A percentile compares a stretch with the other conserved stretches of the same genome.
phyloP scores from a whole-genome alignment of 1,140 invertebrate genomes.

The Drosophila trapezifrons region DNA sequence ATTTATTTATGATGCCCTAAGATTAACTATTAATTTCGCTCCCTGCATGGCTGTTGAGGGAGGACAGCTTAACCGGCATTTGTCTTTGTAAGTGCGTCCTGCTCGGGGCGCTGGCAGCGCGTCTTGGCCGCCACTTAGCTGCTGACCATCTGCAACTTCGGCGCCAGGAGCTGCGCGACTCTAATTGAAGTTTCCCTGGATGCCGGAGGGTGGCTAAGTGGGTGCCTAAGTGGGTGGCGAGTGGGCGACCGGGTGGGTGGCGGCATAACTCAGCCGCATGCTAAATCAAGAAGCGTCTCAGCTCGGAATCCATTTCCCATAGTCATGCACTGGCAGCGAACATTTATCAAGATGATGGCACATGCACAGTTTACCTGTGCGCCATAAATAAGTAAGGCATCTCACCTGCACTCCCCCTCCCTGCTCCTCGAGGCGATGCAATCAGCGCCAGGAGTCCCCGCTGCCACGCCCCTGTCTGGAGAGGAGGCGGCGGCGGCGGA shows the following conservation, averaged over 20 bases:
- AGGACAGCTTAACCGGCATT: conserved; percentile 47
- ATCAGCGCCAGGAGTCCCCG: conserved; percentile 38
- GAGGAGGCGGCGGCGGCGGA: conserved; percentile 12
- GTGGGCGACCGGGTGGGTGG: conserved; percentile 12
- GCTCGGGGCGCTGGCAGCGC: conserved; percentile 18
- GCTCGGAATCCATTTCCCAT: conserved; percentile 68
- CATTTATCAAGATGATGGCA: conserved; percentile 68
- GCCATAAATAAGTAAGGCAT: conserved; percentile 71
- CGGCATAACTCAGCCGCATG: conserved; percentile 66
- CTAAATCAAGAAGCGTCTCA: conserved; percentile 56
- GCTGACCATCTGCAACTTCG: conserved; percentile 60
- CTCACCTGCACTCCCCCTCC: conserved; percentile 7
- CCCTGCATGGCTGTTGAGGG: conserved; percentile 1
- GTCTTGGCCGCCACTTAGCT: conserved; percentile 53
- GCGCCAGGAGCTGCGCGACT: conserved; percentile 14
- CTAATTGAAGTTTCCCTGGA: conserved; percentile 57
- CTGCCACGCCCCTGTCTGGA: conserved; percentile 34
- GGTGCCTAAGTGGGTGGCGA: neutral
- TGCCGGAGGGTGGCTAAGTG: conserved; percentile 2
- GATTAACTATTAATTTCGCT: neutral
- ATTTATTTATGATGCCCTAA: too few species aligned
- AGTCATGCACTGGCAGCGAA: conserved; percentile 50
- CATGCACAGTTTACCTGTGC: conserved; percentile 47
- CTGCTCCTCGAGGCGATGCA: conserved; percentile 34
- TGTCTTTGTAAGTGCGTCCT: conserved; percentile 58